A percentile compares a stretch with the other conserved stretches of the same genome.
Evolutionary conservation across 2,888 invertebrate species (phyloP).

Genomic region (Deroplatys truncata): DNA sequence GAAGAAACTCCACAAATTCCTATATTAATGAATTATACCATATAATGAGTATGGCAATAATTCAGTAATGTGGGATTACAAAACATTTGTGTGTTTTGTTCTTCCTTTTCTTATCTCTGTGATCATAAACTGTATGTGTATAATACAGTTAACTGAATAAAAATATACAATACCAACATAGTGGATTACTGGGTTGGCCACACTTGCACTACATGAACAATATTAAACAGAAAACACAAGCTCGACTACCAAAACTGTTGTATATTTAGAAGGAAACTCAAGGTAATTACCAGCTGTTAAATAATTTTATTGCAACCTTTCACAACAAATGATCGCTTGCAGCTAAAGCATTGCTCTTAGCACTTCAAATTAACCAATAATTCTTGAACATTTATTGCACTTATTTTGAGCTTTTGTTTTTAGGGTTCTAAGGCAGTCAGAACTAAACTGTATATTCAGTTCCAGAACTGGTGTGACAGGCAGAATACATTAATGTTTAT

Average conservation of each 20-base stretch:
- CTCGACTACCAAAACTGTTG: neutral
- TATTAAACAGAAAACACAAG: neutral
- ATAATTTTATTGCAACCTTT: neutral
- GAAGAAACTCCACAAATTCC: neutral
- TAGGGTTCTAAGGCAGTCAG: neutral
- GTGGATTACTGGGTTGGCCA: neutral
- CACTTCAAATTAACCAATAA: neutral
- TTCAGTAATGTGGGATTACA: neutral
- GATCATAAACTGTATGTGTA: neutral
- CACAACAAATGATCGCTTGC: neutral
- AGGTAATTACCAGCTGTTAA: constrained; percentile 8
- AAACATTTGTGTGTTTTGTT: neutral
- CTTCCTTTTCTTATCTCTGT: neutral
- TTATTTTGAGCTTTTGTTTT: neutral
- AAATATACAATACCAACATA: neutral
- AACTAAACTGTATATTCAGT: neutral
- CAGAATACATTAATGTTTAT: neutral
- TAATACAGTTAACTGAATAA: neutral
- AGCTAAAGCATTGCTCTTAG: neutral
- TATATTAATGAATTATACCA: neutral
- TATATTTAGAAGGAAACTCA: neutral
- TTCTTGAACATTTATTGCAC: neutral
- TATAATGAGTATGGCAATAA: neutral
- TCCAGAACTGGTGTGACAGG: neutral
- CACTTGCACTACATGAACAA: neutral